These are phyloP conservation scores for Anguilla obscura DNA, from an alignment of 2,797 vertebrate species.

Conservation along the genomic window DNA sequence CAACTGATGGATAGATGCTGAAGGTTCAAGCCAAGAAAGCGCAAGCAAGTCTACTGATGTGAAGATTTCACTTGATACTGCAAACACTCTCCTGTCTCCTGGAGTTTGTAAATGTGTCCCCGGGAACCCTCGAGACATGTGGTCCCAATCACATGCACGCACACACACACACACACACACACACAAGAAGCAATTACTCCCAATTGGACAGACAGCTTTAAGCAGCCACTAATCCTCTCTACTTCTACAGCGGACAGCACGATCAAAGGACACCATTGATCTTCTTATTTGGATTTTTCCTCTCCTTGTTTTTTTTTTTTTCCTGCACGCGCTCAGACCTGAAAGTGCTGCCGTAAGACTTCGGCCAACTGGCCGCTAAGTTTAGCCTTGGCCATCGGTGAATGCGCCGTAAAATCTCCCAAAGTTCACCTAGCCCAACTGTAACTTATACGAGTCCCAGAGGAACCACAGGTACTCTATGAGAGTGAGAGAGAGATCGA, in stretches of 20 bases:
- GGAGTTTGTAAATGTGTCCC: conserved; percentile 61
- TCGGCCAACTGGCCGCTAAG: conserved; percentile 57
- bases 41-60: conserved; percentile 62
- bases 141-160: conserved; percentile 54
- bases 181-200: conserved; percentile 66
- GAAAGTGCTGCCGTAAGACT: conserved; percentile 57
- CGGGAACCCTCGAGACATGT: conserved; percentile 61
- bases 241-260: conserved; percentile 68
- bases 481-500: neutral
- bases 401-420: neutral
- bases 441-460: no score
- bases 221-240: conserved; percentile 69
- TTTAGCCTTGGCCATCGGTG: conserved; percentile 62
- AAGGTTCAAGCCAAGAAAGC: conserved; percentile 62
- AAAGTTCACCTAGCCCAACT: no score
- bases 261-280: conserved; percentile 71
- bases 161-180: conserved; percentile 47
- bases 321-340: conserved; percentile 58
- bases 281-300: conserved; percentile 62
- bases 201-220: conserved; percentile 64
- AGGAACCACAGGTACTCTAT: no score
- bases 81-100: conserved; percentile 59
- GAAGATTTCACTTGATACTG: conserved; percentile 57
- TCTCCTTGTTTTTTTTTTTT: conserved; percentile 45
- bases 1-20: neutral